Conservation (phyloP, 2,888 invertebrate species). For the Dichetophora obliterata region DNA sequence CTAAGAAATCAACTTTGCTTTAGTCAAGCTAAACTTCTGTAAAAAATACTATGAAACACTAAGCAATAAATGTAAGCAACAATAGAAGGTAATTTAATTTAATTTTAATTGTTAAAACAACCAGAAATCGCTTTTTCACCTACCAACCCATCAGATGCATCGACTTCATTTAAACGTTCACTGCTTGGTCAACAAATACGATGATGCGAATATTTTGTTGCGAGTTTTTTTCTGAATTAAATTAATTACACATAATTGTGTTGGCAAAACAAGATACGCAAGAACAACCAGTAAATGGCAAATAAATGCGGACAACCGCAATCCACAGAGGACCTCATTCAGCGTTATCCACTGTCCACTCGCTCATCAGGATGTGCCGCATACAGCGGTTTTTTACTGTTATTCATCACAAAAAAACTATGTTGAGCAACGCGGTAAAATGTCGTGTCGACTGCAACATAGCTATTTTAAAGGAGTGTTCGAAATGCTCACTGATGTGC, state of each 20-base stretch:
- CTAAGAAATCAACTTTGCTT: no score
- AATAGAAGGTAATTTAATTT: background rate
- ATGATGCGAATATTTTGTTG: constrained; percentile 15
- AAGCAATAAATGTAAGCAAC: background rate
- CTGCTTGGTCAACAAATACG: background rate
- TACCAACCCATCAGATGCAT: background rate
- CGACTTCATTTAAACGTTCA: background rate
- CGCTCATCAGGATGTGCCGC: background rate
- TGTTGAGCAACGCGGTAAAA: background rate
- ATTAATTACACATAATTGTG: constrained; percentile 41
- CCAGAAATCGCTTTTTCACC: background rate
- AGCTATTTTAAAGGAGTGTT: background rate
- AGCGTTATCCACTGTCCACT: background rate
- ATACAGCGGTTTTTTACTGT: background rate
- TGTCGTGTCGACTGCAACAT: background rate
- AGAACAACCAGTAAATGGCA: background rate
- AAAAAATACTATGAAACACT: background rate
- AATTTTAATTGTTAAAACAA: background rate
- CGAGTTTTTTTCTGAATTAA: constrained; percentile 36
- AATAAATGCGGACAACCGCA: background rate
- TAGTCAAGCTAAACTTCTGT: no score
- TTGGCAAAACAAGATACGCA: constrained; percentile 25
- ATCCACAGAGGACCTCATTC: constrained; percentile 29
- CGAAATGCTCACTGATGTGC: background rate
- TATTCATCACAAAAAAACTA: no score